Evolutionary conservation across 2,113 vertebrate species (phyloP), one percentile per base, ranked within the genome.

Genomic region (Hiodon tergisus): DNA sequence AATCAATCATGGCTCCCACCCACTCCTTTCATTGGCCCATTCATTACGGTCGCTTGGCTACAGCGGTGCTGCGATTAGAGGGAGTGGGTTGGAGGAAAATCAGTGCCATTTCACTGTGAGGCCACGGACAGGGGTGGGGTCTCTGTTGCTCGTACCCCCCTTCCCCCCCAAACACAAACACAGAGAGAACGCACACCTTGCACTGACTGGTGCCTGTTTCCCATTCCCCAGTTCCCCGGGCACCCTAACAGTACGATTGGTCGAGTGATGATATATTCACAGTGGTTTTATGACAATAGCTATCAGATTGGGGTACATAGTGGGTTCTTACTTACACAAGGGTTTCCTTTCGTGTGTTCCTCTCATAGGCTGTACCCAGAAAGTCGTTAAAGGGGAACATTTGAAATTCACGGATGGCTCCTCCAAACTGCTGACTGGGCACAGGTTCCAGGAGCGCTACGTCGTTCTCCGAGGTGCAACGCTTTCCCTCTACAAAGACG

Each of bases 371-470:
- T 90, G 87, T 62, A 76, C 81, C 2, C 85, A 83, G 61, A 87
- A 83, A 63, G 77, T 74, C 0, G 31, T 89, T 63, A 95, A 92
- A 91, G 89, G 92, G 11, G 91, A 93, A 54, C 80, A 82, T 75
- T 78, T 99, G 73, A 98, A 95, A 89, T 94, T 90, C 87, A 98
- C 88, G 78, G 97, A 96, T 67, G 94, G 95, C 50, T 94, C 94
- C 60, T 92, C 90, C 80, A 99, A 98, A 87, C 89, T 96, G 58
- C 87, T 99, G 52, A 94, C 93, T 0, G 96, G 94, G 76, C 94
- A 94, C 86, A 98, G 93, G 80, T 99, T 98, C 89, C 96, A 98
- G 83, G 97, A 99, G 31, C 93, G 94, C 74, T 96, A 95, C 61
- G 89, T 94, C 57, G 88, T 92, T 31, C 89, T 99, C 16, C 87